These are phyloP conservation scores for Shinisaurus crocodilurus DNA, from an alignment of 2,113 vertebrate species.

Conservation along the genomic window DNA sequence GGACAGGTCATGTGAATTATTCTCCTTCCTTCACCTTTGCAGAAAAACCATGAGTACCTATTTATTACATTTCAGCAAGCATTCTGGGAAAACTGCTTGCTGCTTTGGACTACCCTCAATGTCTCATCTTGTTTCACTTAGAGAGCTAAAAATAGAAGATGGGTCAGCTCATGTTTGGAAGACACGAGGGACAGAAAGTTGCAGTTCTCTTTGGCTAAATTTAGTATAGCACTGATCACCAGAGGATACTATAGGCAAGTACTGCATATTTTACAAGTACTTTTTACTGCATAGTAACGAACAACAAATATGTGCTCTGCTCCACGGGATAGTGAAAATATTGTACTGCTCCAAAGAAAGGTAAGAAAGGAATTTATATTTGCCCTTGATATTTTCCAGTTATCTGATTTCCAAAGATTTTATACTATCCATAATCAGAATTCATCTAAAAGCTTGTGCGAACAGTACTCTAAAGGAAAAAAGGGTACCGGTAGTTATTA, in stretches of 20 bases:
- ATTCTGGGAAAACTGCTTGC: conserved; percentile 50
- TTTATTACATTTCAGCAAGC: conserved; percentile 57
- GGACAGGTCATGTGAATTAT: neutral
- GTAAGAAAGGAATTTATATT: neutral
- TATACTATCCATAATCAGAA: neutral
- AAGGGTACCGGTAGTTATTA: neutral
- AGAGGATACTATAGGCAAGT: neutral
- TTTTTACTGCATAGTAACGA: neutral
- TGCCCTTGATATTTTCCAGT: neutral
- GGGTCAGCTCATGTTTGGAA: conserved; percentile 54
- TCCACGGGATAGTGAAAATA: neutral
- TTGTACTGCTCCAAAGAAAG: neutral
- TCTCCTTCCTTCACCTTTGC: conserved; percentile 27
- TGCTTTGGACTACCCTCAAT: conserved; percentile 33
- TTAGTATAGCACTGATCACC: conserved; percentile 28
- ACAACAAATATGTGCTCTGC: neutral
- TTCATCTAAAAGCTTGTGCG: neutral
- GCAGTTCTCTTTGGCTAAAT: conserved; percentile 23
- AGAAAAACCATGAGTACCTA: conserved; percentile 43
- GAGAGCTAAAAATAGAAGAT: conserved; percentile 65
- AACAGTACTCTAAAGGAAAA: neutral
- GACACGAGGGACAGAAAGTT: neutral
- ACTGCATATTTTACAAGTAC: neutral
- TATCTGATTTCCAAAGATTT: neutral
- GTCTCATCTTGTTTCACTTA: conserved; percentile 58